These are phyloP conservation scores for Clunio marinus DNA, from an alignment of 2,888 invertebrate genomes.

Conservation along the genomic window DNA sequence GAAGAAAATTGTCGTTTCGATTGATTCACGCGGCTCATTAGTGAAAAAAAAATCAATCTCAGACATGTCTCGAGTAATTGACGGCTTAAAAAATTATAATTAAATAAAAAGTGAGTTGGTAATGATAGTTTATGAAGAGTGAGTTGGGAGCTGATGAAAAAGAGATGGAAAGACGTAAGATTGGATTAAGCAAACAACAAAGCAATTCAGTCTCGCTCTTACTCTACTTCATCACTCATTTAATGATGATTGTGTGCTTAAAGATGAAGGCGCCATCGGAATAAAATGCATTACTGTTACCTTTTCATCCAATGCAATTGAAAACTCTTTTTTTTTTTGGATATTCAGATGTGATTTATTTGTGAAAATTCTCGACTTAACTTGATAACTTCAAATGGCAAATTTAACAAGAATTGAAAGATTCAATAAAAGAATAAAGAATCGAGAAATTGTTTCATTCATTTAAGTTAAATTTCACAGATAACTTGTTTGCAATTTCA, in stretches of 20 bases:
- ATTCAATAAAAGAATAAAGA: neutral
- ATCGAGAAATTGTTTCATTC: too few relatives aligned
- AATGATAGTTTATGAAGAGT: conserved; percentile 1
- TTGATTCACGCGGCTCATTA: neutral
- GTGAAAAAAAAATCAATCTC: neutral
- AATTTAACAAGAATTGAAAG: too few relatives aligned
- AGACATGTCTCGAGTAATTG: conserved; percentile 8
- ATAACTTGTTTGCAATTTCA: too few relatives aligned
- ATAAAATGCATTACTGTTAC: too few relatives aligned
- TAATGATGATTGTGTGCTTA: neutral
- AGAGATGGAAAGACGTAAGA: neutral
- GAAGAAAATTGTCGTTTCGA: neutral
- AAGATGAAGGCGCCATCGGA: conserved; percentile 14
- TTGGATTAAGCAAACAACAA: neutral
- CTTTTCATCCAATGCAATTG: too few relatives aligned
- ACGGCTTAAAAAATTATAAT: neutral
- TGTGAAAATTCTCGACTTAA: too few relatives aligned
- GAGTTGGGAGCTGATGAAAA: neutral
- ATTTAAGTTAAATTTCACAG: too few relatives aligned
- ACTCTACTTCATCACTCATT: too few relatives aligned
- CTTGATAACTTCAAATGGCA: too few relatives aligned
- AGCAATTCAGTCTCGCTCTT: neutral
- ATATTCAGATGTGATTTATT: too few relatives aligned
- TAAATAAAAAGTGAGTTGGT: neutral
- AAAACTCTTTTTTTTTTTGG: too few relatives aligned